Percentiles rank a stretch among this genome's conserved stretches.
phyloP scores from a whole-genome alignment of 2,113 vertebrate species.

The Myotis yumanensis region DNA sequence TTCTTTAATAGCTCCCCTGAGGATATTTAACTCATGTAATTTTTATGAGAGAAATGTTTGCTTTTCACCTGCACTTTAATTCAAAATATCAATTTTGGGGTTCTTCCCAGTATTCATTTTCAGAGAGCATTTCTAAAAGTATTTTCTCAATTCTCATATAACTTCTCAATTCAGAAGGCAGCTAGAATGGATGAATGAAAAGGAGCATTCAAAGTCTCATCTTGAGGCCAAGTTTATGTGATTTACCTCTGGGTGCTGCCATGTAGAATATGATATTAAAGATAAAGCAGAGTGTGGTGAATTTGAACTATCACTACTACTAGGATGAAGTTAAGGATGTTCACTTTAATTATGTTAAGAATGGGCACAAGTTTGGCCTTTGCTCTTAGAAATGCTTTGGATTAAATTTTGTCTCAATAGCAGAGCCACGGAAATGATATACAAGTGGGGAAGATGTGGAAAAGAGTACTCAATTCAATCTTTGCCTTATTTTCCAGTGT shows the following conservation, averaged over 20 bases:
- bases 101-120: background rate
- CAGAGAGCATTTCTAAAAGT: background rate
- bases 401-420: constrained; percentile 10
- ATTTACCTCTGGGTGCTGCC: background rate
- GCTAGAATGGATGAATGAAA: background rate
- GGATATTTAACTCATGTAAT: background rate
- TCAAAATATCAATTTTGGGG: background rate
- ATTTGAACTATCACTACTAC: background rate
- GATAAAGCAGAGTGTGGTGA: background rate
- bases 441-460: background rate
- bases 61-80: constrained; percentile 17
- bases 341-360: background rate
- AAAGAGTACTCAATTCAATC: background rate
- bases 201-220: background rate
- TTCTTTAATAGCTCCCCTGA: background rate
- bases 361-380: background rate
- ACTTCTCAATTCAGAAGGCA: background rate
- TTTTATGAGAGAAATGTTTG: constrained; percentile 35
- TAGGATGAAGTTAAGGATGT: background rate
- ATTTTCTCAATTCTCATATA: background rate
- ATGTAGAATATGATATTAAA: background rate
- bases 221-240: background rate
- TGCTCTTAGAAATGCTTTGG: constrained; percentile 38
- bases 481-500: background rate
- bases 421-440: background rate